Conservation (phyloP, 2,113 vertebrate genomes). For the Numida meleagris region DNA sequence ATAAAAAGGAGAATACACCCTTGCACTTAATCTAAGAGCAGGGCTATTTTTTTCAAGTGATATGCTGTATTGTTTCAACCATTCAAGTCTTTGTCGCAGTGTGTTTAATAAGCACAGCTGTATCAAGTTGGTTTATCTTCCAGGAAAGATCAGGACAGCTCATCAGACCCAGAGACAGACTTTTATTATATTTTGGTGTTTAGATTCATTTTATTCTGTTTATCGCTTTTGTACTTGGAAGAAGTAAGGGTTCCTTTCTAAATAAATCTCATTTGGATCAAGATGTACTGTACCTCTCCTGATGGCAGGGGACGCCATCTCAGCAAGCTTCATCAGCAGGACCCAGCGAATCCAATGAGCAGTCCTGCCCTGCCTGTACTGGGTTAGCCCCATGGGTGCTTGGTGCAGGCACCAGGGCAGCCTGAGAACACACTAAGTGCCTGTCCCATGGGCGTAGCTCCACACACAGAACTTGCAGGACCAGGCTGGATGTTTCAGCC, state of each 20-base stretch:
- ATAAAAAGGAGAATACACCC: not conserved
- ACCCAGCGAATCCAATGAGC: fast-evolving
- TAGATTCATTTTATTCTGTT: constrained; percentile 69
- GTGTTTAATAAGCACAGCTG: constrained; percentile 66
- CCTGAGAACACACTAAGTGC: not conserved
- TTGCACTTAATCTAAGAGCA: not conserved
- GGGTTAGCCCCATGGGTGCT: not conserved
- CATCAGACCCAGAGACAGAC: constrained; percentile 41
- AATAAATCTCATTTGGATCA: not conserved
- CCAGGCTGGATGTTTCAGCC: not conserved
- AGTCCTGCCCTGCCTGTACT: not conserved
- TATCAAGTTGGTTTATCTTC: constrained; percentile 39
- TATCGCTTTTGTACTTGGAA: constrained; percentile 59
- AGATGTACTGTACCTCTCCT: not conserved
- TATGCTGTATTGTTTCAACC: constrained; percentile 5
- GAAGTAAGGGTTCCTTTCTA: not conserved
- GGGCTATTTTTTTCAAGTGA: not conserved
- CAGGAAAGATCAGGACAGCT: constrained; percentile 56
- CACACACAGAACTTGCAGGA: not conserved
- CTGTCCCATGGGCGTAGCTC: not conserved
- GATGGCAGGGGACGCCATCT: not conserved
- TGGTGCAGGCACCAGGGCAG: not conserved
- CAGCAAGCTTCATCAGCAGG: not conserved
- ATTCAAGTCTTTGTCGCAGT: constrained; percentile 27
- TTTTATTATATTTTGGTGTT: constrained; percentile 63